phyloP scores from a whole-genome alignment of 2,888 invertebrate genomes.

The Resseliella maxima region DNA sequence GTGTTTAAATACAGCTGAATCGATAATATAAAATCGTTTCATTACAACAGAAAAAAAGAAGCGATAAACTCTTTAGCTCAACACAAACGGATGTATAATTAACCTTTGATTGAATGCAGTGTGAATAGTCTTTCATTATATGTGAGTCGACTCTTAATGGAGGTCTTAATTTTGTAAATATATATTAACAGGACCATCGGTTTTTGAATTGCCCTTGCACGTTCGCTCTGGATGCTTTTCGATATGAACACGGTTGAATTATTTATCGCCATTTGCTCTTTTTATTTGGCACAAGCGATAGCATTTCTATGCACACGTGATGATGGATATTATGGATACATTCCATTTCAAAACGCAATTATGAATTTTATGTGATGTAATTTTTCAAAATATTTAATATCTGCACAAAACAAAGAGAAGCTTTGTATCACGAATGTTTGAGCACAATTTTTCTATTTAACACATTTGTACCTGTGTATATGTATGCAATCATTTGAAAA shows the following conservation, averaged over 20 bases:
- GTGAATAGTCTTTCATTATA: background rate
- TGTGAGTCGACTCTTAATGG: conserved; percentile 41
- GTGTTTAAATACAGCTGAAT: background rate
- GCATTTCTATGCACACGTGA: background rate
- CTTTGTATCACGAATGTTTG: background rate
- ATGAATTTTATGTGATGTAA: conserved; percentile 13
- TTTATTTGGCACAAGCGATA: background rate
- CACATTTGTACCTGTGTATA: conserved; percentile 20
- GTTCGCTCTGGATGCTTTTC: background rate
- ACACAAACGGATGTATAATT: background rate
- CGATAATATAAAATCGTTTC: background rate
- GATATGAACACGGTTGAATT: background rate
- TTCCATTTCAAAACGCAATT: background rate
- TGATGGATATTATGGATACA: background rate
- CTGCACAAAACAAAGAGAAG: too few species aligned
- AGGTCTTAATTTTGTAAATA: conserved; percentile 13
- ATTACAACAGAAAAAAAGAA: background rate
- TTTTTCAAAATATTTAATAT: conserved; percentile 14
- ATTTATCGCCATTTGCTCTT: background rate
- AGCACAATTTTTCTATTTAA: conserved; percentile 37
- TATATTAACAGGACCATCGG: background rate
- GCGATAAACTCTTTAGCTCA: conserved; percentile 4
- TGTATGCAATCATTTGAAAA: conserved; percentile 40
- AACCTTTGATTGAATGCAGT: background rate
- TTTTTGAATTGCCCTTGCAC: conserved; percentile 19